These are phyloP conservation scores for Rousettus leschenaultii DNA, from an alignment of 2,113 vertebrate species.

Conservation along the genomic window DNA sequence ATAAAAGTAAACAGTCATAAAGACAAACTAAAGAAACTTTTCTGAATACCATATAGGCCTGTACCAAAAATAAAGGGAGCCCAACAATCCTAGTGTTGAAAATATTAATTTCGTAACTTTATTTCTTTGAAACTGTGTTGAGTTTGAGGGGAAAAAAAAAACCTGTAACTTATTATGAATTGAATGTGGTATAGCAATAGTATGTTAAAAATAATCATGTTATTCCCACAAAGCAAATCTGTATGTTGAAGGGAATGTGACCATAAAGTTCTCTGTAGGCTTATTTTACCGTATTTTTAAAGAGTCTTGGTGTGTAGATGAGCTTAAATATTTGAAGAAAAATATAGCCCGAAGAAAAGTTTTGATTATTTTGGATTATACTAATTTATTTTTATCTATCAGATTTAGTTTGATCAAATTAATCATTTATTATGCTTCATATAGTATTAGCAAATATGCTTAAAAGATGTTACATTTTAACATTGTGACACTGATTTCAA, in stretches of 20 bases:
- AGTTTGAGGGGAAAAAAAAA: neutral
- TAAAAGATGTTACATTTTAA: neutral
- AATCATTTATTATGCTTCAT: neutral
- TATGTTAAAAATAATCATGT: neutral
- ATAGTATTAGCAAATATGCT: neutral
- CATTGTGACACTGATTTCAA: neutral
- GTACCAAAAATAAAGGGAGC: neutral
- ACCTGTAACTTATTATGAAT: neutral
- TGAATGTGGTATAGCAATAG: neutral
- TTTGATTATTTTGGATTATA: neutral
- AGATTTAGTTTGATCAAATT: neutral
- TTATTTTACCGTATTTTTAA: neutral
- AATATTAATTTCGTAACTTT: neutral
- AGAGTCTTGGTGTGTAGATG: neutral
- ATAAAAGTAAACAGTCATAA: conserved; percentile 16
- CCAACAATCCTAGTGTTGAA: neutral
- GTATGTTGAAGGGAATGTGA: neutral
- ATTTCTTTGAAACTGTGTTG: conserved; percentile 17
- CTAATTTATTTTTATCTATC: neutral
- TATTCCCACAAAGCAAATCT: neutral
- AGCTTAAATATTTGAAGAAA: neutral
- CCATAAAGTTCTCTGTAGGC: neutral
- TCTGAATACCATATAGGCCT: neutral
- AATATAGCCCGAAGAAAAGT: neutral
- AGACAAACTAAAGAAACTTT: neutral